These are phyloP conservation scores for Eulemur rubriventer DNA, from an alignment of 2,797 vertebrate species.

Conservation along the genomic window DNA sequence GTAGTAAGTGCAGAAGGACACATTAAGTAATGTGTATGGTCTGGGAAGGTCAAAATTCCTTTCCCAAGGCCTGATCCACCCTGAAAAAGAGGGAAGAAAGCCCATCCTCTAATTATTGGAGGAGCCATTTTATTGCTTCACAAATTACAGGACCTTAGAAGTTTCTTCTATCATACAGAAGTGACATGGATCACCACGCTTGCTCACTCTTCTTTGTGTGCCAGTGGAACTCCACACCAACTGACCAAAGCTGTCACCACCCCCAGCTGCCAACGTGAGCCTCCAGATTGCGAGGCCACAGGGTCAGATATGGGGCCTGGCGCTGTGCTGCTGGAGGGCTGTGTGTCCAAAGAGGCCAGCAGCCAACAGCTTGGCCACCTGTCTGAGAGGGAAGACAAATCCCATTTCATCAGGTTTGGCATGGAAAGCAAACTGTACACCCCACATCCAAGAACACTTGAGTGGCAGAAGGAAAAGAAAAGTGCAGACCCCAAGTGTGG, in stretches of 20 bases:
- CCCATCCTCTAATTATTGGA: neutral
- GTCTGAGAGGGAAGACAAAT: constrained; percentile 71
- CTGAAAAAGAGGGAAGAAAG: neutral
- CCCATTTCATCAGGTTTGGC: constrained; percentile 69
- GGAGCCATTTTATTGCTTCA: neutral
- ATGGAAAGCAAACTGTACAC: constrained; percentile 72
- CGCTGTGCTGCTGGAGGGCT: neutral
- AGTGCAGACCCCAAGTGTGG: constrained; percentile 38
- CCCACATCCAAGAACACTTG: constrained; percentile 55
- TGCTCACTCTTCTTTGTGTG: neutral
- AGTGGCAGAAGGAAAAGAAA: constrained; percentile 70
- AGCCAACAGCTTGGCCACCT: constrained; percentile 74
- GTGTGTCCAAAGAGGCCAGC: constrained; percentile 29
- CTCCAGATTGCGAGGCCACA: constrained; percentile 65
- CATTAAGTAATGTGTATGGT: neutral
- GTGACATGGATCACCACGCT: neutral
- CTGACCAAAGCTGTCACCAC: constrained; percentile 44
- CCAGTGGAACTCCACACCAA: neutral
- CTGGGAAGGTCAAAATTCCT: constrained; percentile 20
- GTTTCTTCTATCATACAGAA: neutral
- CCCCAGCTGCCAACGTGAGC: neutral
- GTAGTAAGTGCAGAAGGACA: constrained; percentile 3
- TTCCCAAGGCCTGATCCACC: neutral
- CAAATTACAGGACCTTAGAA: neutral
- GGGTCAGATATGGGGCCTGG: constrained; percentile 67